phyloP scores from a whole-genome alignment of 2,888 invertebrate species.

The Orthosia gracilis region DNA sequence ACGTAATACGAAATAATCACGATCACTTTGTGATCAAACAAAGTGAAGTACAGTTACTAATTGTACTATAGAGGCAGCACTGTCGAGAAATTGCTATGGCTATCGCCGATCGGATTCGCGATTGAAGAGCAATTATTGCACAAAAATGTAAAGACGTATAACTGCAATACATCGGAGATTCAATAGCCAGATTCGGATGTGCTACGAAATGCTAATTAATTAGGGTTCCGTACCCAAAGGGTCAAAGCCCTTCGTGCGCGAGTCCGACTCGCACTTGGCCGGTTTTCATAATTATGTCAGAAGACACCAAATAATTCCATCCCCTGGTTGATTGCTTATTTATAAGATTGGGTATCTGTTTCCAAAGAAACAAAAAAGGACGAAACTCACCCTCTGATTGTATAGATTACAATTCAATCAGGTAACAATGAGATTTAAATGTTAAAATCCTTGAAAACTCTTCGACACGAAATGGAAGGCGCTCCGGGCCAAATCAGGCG shows the following conservation, averaged over 20 bases:
- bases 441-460: slow-evolving; percentile 17
- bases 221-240: too few relatives aligned
- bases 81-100: too few relatives aligned
- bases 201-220: not conserved
- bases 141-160: too few relatives aligned
- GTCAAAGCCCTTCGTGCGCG: too few relatives aligned
- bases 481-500: slow-evolving; percentile 10
- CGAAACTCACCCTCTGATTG: slow-evolving; percentile 34
- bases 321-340: not conserved
- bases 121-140: too few relatives aligned
- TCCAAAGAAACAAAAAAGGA: slow-evolving; percentile 17
- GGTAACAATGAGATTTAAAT: slow-evolving; percentile 42
- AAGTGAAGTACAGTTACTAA: too few relatives aligned
- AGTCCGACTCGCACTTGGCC: too few relatives aligned
- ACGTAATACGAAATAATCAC: too few relatives aligned
- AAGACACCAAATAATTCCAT: too few relatives aligned
- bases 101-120: too few relatives aligned
- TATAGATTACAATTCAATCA: slow-evolving; percentile 48
- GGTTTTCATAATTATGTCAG: not conserved
- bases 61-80: too few relatives aligned
- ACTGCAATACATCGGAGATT: not conserved
- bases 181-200: not conserved
- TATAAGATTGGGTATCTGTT: not conserved
- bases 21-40: too few relatives aligned
- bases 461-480: slow-evolving; percentile 21